Evolutionary conservation across 2,113 vertebrate genomes (phyloP).

Genomic region (Hemiscyllium ocellatum): DNA sequence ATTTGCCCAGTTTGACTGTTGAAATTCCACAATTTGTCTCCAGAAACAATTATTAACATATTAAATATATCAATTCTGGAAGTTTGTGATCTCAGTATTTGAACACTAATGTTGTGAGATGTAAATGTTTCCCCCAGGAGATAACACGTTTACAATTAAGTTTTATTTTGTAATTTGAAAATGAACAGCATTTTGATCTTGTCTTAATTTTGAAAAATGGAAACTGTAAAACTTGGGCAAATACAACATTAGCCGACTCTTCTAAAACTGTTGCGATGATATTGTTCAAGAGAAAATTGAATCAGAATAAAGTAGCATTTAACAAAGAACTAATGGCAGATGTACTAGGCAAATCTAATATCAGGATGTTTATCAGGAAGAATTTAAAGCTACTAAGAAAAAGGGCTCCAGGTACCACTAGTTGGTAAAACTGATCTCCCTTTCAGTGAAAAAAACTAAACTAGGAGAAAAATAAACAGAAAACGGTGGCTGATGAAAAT

Average conservation of each 20-base stretch:
- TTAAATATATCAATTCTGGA: background rate
- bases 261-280: background rate
- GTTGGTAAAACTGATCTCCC: background rate
- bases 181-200: background rate
- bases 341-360: background rate
- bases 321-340: background rate
- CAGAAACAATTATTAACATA: background rate
- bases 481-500: no score
- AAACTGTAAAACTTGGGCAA: background rate
- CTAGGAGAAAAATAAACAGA: background rate
- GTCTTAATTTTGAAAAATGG: background rate
- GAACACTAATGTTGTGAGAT: background rate
- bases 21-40: background rate
- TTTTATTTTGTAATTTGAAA: background rate
- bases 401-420: background rate
- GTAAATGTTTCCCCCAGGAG: background rate
- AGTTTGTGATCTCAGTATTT: background rate
- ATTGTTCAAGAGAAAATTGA: background rate
- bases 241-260: background rate
- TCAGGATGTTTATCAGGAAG: background rate
- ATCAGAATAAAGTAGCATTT: background rate
- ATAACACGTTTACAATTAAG: background rate
- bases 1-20: background rate
- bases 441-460: background rate
- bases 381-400: background rate